A percentile compares a stretch with the other conserved stretches of the same genome.
Conservation (phyloP, 2,888 invertebrate species). For the Microplitis deprimator region DNA sequence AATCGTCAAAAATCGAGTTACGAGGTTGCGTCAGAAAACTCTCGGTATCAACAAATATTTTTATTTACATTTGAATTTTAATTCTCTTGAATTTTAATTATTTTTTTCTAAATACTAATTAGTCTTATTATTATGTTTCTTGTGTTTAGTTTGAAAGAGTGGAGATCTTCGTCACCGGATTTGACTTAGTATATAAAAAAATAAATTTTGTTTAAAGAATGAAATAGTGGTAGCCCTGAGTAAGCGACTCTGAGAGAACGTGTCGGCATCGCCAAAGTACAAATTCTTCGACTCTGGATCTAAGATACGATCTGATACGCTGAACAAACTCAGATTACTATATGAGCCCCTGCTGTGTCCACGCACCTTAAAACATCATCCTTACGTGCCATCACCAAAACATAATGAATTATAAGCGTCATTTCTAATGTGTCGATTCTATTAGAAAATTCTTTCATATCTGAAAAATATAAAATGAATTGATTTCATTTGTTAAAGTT, state of each 20-base stretch:
- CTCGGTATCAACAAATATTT: too few species aligned
- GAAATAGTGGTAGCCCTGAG: slow-evolving; percentile 10
- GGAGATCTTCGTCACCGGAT: neutral
- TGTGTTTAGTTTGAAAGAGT: neutral
- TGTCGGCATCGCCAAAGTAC: slow-evolving; percentile 66
- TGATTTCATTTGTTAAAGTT: too few species aligned
- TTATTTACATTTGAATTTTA: too few species aligned
- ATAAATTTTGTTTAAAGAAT: neutral
- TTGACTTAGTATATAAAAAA: neutral
- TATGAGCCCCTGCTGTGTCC: slow-evolving; percentile 59
- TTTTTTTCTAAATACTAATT: too few species aligned
- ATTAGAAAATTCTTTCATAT: too few species aligned
- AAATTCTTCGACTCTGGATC: slow-evolving; percentile 42
- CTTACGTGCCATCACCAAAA: slow-evolving; percentile 65
- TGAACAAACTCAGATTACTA: slow-evolving; percentile 62
- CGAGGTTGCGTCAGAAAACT: too few species aligned
- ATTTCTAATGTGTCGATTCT: slow-evolving; percentile 43
- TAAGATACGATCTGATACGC: slow-evolving; percentile 63
- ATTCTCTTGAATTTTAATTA: too few species aligned
- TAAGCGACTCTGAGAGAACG: slow-evolving; percentile 43
- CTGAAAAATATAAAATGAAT: too few species aligned
- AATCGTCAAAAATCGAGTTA: too few species aligned
- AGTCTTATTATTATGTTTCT: too few species aligned
- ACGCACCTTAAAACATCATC: slow-evolving; percentile 66
- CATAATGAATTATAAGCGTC: slow-evolving; percentile 52